Conservation (phyloP, 2,888 invertebrate genomes). For the Caenorhabditis sp. region DNA sequence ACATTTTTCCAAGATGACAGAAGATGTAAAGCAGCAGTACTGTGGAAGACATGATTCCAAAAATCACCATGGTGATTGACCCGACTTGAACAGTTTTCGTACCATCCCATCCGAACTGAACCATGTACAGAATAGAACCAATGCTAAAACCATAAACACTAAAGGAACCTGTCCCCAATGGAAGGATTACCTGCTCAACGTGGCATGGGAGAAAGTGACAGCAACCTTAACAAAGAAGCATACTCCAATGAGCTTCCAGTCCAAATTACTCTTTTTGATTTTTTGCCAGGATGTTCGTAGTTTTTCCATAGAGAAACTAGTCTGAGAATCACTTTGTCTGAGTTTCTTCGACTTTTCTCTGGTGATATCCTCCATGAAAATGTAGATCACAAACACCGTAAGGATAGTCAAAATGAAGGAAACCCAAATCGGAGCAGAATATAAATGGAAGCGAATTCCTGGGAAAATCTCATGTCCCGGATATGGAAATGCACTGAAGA, state of each 20-base stretch:
- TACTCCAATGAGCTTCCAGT: slow-evolving; percentile 46
- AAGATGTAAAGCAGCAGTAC: slow-evolving; percentile 46
- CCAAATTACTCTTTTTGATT: slow-evolving; percentile 21
- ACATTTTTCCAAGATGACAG: slow-evolving; percentile 49
- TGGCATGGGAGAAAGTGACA: slow-evolving; percentile 33
- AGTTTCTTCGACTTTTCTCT: slow-evolving; percentile 2
- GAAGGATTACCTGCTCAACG: slow-evolving; percentile 20
- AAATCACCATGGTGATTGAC: slow-evolving; percentile 24
- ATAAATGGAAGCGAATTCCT: slow-evolving; percentile 50
- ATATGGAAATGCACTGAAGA: slow-evolving; percentile 67
- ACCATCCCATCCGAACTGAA: slow-evolving; percentile 51
- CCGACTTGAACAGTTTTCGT: slow-evolving; percentile 43
- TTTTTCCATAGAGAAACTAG: slow-evolving; percentile 23
- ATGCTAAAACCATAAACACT: slow-evolving; percentile 20
- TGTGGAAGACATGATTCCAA: slow-evolving; percentile 46
- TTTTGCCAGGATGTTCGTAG: not conserved
- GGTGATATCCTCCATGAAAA: slow-evolving; percentile 36
- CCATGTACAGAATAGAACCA: slow-evolving; percentile 39
- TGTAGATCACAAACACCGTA: slow-evolving; percentile 20
- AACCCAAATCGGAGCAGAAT: slow-evolving; percentile 47
- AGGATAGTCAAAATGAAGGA: slow-evolving; percentile 32
- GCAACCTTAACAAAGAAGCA: slow-evolving; percentile 45
- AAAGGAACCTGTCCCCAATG: not conserved
- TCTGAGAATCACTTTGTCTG: slow-evolving; percentile 3
- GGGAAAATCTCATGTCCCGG: slow-evolving; percentile 66